These are phyloP conservation scores for Sycophila texana DNA, from an alignment of 2,888 invertebrate genomes.

Conservation along the genomic window DNA sequence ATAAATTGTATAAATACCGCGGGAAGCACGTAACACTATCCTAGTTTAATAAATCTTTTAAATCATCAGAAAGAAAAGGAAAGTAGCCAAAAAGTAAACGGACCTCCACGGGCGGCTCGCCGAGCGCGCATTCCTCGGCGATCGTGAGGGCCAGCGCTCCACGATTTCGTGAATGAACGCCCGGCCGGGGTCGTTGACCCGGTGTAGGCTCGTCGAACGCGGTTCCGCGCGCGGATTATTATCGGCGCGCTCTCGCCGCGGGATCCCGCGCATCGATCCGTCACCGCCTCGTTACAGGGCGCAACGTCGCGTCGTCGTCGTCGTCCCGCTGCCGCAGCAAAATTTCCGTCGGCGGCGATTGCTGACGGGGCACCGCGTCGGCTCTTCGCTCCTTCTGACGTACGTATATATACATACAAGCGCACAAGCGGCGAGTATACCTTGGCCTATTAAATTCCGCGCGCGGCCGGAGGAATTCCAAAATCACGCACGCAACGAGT, in stretches of 20 bases:
- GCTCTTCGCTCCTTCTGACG: background rate
- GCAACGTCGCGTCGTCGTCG: no score
- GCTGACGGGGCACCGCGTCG: slow-evolving; percentile 10
- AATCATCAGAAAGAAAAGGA: no score
- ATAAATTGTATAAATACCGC: no score
- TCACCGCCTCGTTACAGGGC: no score
- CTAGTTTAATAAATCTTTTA: no score
- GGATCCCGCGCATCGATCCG: background rate
- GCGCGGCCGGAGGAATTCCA: background rate
- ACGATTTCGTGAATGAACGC: slow-evolving; percentile 38
- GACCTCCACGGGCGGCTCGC: no score
- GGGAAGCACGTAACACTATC: background rate
- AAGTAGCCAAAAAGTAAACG: no score
- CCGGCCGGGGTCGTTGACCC: slow-evolving; percentile 18
- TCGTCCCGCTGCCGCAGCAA: background rate
- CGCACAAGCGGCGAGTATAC: background rate
- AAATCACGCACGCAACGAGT: slow-evolving; percentile 4
- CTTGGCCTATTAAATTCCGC: slow-evolving; percentile 36
- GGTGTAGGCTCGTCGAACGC: background rate
- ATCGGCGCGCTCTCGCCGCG: background rate
- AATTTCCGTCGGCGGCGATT: background rate
- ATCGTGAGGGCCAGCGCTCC: no score
- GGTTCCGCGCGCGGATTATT: background rate
- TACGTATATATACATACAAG: background rate
- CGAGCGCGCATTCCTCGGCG: no score